Percentiles rank a stretch among this genome's conserved stretches.
phyloP scores from a whole-genome alignment of 1,140 invertebrate species.

The Meloidogyne chitwoodi region DNA sequence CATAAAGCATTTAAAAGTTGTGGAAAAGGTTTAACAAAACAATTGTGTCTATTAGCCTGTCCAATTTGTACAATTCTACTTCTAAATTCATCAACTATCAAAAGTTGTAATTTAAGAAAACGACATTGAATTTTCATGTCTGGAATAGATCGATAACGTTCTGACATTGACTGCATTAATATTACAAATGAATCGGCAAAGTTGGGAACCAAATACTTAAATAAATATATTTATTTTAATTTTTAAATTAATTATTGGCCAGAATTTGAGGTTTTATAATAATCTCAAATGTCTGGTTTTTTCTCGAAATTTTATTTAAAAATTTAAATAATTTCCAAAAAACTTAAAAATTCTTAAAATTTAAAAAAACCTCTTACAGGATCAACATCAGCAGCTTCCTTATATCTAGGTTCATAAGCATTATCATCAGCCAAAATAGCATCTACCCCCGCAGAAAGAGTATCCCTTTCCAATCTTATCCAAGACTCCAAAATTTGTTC shows the following conservation, averaged over 20 bases:
- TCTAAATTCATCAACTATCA: conserved; percentile 45
- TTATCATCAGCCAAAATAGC: conserved; percentile 29
- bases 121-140: conserved; percentile 34
- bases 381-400: conserved; percentile 33
- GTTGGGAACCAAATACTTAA: conserved; percentile 38
- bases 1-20: conserved; percentile 32
- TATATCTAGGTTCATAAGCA: conserved; percentile 31
- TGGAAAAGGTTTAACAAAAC: conserved; percentile 32
- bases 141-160: conserved; percentile 35
- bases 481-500: conserved; percentile 36
- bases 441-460: conserved; percentile 38
- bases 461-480: conserved; percentile 43
- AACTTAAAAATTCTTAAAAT: neutral
- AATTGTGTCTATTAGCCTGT: neutral
- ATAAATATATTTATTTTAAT: conserved; percentile 1
- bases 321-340: too few species aligned
- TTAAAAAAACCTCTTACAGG: neutral
- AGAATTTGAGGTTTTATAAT: too few species aligned
- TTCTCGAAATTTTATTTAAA: too few species aligned
- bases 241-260: too few species aligned
- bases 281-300: too few species aligned
- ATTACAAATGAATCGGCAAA: conserved; percentile 46
- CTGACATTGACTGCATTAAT: conserved; percentile 46
- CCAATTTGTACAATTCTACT: conserved; percentile 36
- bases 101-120: conserved; percentile 38